phyloP scores from a whole-genome alignment of 2,113 vertebrate genomes.

The Oryzias melastigma region DNA sequence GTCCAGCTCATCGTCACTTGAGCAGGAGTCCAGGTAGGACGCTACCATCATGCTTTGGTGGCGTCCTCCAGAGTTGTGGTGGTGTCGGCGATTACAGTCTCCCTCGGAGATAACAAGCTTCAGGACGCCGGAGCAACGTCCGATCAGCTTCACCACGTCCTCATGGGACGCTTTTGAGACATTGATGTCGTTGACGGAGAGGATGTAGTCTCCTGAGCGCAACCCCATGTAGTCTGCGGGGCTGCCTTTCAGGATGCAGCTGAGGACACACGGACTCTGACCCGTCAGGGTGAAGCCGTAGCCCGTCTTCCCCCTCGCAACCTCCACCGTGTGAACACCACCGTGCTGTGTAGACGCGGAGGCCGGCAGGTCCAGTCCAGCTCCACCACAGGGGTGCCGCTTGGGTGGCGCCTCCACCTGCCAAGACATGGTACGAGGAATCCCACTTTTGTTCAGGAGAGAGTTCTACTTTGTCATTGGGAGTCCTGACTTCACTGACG shows the following conservation, averaged over 20 bases:
- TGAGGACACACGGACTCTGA: slow-evolving; percentile 91
- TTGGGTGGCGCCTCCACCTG: slow-evolving; percentile 75
- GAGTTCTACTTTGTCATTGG: slow-evolving; percentile 34
- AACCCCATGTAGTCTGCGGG: slow-evolving; percentile 92
- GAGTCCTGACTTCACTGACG: no score
- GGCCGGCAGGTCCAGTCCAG: slow-evolving; percentile 21
- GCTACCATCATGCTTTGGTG: slow-evolving; percentile 60
- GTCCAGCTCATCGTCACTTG: slow-evolving; percentile 91
- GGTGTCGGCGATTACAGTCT: slow-evolving; percentile 62
- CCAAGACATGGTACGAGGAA: slow-evolving; percentile 81
- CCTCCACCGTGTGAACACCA: slow-evolving; percentile 86
- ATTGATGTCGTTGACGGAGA: slow-evolving; percentile 91
- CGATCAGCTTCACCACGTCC: slow-evolving; percentile 96
- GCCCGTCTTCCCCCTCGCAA: slow-evolving; percentile 89
- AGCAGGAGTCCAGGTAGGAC: slow-evolving; percentile 83
- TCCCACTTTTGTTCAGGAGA: slow-evolving; percentile 37
- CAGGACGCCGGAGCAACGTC: slow-evolving; percentile 90
- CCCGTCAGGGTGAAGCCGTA: slow-evolving; percentile 95
- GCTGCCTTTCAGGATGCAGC: slow-evolving; percentile 90
- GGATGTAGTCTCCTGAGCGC: slow-evolving; percentile 89
- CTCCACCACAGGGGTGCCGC: slow-evolving; percentile 54
- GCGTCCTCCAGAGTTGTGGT: slow-evolving; percentile 35
- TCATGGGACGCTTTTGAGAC: slow-evolving; percentile 94
- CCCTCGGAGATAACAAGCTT: slow-evolving; percentile 87
- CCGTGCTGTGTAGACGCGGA: slow-evolving; percentile 49